phyloP scores from a whole-genome alignment of 2,113 vertebrate species.

The Hypocryptadius cinnamomeus region DNA sequence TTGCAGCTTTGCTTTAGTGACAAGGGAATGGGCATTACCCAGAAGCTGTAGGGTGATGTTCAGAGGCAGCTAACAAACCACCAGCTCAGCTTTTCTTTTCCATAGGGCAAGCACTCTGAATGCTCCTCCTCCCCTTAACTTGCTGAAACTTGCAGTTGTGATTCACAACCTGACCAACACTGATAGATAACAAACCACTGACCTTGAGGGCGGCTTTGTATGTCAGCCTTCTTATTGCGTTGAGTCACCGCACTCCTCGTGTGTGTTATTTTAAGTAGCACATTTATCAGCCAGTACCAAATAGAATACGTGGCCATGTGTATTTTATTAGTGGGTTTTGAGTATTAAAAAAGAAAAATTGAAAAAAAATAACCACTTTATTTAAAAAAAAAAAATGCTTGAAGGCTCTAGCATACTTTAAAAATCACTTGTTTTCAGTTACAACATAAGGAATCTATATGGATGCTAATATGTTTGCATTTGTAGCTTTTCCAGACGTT shows the following conservation, averaged over 20 bases:
- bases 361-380: neutral
- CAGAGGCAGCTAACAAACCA: neutral
- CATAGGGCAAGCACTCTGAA: neutral
- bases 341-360: neutral
- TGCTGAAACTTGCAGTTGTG: conserved; percentile 50
- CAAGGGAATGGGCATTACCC: neutral
- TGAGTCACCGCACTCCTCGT: neutral
- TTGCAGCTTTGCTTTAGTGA: neutral
- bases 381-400: neutral
- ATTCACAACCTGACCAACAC: conserved; percentile 64
- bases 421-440: conserved; percentile 23
- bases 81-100: conserved; percentile 7
- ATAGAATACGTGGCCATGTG: neutral
- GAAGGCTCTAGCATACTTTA: neutral
- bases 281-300: conserved; percentile 32
- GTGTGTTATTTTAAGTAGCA: conserved; percentile 20
- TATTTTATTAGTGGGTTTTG: conserved; percentile 1
- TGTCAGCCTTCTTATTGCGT: conserved; percentile 6
- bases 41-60: conserved; percentile 17
- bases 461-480: conserved; percentile 24
- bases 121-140: conserved; percentile 14
- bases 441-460: neutral
- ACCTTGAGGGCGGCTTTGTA: conserved; percentile 40
- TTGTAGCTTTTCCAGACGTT: conserved; percentile 47
- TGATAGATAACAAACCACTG: conserved; percentile 49